Evolutionary conservation across 2,888 invertebrate species (phyloP).

Genomic region (Sycophila texana): DNA sequence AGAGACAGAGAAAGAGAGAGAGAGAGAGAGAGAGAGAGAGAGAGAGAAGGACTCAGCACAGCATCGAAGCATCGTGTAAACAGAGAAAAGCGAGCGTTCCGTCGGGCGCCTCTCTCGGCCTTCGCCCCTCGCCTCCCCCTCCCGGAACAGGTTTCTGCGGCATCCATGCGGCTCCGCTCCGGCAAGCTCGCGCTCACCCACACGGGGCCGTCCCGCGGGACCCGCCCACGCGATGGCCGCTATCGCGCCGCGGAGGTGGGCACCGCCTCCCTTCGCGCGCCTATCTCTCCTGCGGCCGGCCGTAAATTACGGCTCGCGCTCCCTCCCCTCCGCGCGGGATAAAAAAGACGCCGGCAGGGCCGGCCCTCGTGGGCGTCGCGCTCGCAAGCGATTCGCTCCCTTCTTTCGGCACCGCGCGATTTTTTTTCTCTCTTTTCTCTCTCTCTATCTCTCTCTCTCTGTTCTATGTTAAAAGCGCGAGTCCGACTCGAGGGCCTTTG

Average conservation of each 20-base stretch:
- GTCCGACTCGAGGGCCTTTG: constrained; percentile 8
- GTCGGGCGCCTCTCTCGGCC: not conserved
- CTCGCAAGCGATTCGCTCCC: constrained; percentile 61
- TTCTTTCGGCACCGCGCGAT: not conserved
- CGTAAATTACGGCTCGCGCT: constrained; percentile 34
- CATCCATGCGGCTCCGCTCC: too few relatives aligned
- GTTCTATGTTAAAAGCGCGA: not conserved
- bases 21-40: constrained; percentile 26
- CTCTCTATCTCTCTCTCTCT: not conserved
- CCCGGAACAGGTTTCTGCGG: too few relatives aligned
- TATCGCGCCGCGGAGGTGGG: constrained; percentile 66
- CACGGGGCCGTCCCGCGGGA: constrained; percentile 59
- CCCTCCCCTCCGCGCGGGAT: constrained; percentile 5
- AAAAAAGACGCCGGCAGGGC: constrained; percentile 30
- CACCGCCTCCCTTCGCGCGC: constrained; percentile 51
- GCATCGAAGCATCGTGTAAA: too few relatives aligned
- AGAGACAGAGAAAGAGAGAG: not conserved
- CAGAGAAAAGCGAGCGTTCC: too few relatives aligned
- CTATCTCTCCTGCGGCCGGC: constrained; percentile 33
- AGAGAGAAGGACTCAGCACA: constrained; percentile 5
- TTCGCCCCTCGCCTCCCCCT: too few relatives aligned
- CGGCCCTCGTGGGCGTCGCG: constrained; percentile 48
- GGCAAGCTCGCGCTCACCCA: too few relatives aligned
- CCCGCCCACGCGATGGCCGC: constrained; percentile 75
- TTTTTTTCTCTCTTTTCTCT: constrained; percentile 39